Evolutionary conservation across 2,888 invertebrate genomes (phyloP).

Genomic region (Meliscaeva auricollis): DNA sequence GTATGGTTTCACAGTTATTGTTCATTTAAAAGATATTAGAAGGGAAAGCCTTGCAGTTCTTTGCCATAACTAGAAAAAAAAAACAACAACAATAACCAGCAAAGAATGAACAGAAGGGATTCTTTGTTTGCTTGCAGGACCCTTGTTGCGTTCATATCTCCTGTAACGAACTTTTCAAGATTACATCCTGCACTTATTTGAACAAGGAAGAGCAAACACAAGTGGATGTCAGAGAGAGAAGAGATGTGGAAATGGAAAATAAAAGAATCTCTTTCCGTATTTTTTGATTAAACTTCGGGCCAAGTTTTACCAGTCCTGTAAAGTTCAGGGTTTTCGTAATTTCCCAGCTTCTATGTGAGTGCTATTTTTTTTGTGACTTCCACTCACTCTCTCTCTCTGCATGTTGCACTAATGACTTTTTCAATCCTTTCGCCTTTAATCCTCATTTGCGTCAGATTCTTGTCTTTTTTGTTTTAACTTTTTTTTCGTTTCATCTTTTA

Average conservation of each 20-base stretch:
- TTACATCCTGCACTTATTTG: constrained; percentile 58
- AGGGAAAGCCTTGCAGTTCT: constrained; percentile 35
- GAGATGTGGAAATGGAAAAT: constrained; percentile 4
- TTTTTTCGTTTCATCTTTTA: constrained; percentile 1
- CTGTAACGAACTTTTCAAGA: constrained; percentile 65
- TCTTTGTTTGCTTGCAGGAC: constrained; percentile 48
- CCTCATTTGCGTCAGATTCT: constrained; percentile 32
- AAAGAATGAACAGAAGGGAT: not conserved
- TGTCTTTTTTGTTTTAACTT: constrained; percentile 14
- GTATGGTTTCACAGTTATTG: constrained; percentile 45
- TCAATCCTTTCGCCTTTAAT: constrained; percentile 45
- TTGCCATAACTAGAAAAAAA: not conserved
- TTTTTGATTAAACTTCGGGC: constrained; percentile 41
- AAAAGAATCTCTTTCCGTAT: constrained; percentile 39
- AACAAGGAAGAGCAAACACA: constrained; percentile 56
- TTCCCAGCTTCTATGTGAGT: constrained; percentile 14
- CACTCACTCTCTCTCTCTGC: constrained; percentile 22
- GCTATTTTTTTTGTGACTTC: not conserved
- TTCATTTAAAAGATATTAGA: constrained; percentile 66
- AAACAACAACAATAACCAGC: not conserved
- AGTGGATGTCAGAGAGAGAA: constrained; percentile 11
- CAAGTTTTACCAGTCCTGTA: constrained; percentile 17
- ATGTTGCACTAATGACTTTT: constrained; percentile 63
- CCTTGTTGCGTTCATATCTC: constrained; percentile 61
- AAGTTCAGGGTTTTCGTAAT: constrained; percentile 37